Base-by-base conservation (phyloP, 2,888 invertebrate genomes). In the Chaitophorus viminalis region DNA sequence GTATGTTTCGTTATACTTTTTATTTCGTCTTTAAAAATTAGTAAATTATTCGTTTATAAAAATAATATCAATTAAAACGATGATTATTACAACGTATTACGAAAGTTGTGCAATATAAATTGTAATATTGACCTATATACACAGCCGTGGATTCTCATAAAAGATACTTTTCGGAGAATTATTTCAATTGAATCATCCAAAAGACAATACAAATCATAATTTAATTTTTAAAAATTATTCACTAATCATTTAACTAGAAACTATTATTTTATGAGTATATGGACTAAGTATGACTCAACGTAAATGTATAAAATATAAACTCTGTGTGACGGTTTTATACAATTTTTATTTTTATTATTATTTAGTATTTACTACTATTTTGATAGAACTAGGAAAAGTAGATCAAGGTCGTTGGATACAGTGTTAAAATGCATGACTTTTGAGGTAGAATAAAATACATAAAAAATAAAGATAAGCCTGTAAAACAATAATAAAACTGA, bases 231-330 rank as follows among this genome's bases (percentile, higher is more conserved):
- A 31, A 31, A 31, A 1, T n/a, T 52, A 18, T 82, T 82, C 54
- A 54, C 54, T 9, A 9, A 29, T 46, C 68, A 36, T 36, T 36
- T 74, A 74, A 36, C 54, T 1, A 36, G 82, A 83, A 83, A 74
- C 60, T 36, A 83, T 83, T 83, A 83, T 83, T 33, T 25, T 25
- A 18, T 9, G 29, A 18, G 18, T 52, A 52, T 6, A 9, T 74
- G 1, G 36, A 74, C 17, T 36, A 14, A 17, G n/a, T 29, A 29
- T 83, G 82, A 83, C 74, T 83, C 82, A 83, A 36, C 17, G n/a
- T 68, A 8, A 11, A 11, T 29, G n/a, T 68, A 65, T 5, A 21
- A 52, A 18, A 1, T 21, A 6, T 60, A 9, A 60, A 60, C 60
- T 60, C 21, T 54, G 21, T 54, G 3, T 4, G 54, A 54, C 3